phyloP scores from a whole-genome alignment of 92 coral and sea anemone genomes.

The Meandrina meandrites region DNA sequence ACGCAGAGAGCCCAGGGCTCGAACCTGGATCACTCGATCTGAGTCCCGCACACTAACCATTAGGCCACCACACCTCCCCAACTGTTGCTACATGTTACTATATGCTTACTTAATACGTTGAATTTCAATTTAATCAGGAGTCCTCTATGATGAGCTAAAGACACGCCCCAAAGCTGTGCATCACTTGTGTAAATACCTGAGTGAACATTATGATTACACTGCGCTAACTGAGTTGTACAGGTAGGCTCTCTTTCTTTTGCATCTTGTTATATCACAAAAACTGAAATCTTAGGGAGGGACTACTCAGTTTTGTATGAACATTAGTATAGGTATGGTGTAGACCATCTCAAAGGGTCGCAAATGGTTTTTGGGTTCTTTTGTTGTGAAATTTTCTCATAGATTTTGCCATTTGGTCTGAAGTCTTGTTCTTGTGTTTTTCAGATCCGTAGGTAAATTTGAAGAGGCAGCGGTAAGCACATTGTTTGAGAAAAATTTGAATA shows the following conservation, averaged over 20 bases:
- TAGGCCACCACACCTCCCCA: too few relatives aligned
- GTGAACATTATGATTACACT: slow-evolving; percentile 80
- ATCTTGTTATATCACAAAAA: background rate
- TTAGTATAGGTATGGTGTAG: background rate
- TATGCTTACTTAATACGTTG: background rate
- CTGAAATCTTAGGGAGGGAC: too few relatives aligned
- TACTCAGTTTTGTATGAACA: too few relatives aligned
- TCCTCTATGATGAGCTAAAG: slow-evolving; percentile 64
- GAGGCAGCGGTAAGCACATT: slow-evolving; percentile 78
- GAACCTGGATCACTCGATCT: too few relatives aligned
- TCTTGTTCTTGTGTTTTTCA: slow-evolving; percentile 37
- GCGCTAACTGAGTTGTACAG: slow-evolving; percentile 87
- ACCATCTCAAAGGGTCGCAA: too few relatives aligned
- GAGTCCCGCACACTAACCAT: too few relatives aligned
- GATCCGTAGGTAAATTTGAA: slow-evolving; percentile 80
- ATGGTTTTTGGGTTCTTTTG: too few relatives aligned
- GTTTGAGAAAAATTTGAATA: background rate
- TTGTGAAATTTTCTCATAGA: too few relatives aligned
- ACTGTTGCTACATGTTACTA: too few relatives aligned
- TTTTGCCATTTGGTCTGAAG: background rate
- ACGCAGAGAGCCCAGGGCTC: too few relatives aligned
- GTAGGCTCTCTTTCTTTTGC: slow-evolving; percentile 24
- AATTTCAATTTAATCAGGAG: slow-evolving; percentile 43
- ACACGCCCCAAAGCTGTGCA: slow-evolving; percentile 81
- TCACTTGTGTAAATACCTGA: slow-evolving; percentile 84